Conservation (phyloP, 2,888 invertebrate species). For the Euzophera pinguis region DNA sequence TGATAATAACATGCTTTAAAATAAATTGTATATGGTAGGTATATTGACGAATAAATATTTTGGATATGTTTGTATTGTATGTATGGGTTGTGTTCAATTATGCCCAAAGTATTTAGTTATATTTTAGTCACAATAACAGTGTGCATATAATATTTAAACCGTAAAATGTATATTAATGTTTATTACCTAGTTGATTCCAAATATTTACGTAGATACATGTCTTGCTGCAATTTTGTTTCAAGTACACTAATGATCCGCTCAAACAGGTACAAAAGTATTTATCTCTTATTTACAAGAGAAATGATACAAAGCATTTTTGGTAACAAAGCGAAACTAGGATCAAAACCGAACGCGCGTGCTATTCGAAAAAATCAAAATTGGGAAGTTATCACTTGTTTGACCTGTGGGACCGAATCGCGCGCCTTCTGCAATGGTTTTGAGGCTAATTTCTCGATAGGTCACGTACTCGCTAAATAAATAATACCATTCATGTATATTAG, state of each 20-base stretch:
- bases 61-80: conserved; percentile 2
- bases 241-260: conserved; percentile 51
- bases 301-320: conserved; percentile 19
- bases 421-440: conserved; percentile 1
- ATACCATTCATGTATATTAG: conserved; percentile 12
- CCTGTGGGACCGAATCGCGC: background rate
- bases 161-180: conserved; percentile 5
- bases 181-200: conserved; percentile 5
- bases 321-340: background rate
- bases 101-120: background rate
- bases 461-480: conserved; percentile 13
- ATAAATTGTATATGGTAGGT: background rate
- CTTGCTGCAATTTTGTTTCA: conserved; percentile 10
- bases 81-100: background rate
- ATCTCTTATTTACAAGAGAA: conserved; percentile 61
- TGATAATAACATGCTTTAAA: background rate
- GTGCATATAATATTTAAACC: conserved; percentile 1
- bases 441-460: background rate
- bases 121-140: background rate
- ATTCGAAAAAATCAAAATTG: background rate
- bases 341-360: background rate
- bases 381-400: background rate
- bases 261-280: conserved; percentile 74
- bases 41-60: conserved; percentile 5
- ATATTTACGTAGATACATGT: conserved; percentile 8